These are phyloP conservation scores for Spisula subtruncata DNA, from an alignment of 2,888 invertebrate species.

Conservation along the genomic window DNA sequence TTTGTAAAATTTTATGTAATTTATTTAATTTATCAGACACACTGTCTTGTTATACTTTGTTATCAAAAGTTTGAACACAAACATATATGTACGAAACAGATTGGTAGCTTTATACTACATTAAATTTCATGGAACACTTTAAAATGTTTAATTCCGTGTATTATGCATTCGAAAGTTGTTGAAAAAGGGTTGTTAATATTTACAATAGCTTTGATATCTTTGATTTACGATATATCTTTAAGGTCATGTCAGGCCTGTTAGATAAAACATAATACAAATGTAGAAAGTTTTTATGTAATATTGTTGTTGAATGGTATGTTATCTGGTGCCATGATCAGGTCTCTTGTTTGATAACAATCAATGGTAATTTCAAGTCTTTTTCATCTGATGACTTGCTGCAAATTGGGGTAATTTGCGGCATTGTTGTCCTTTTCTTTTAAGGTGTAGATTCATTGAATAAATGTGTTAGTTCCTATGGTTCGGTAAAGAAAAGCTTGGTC, in stretches of 20 bases:
- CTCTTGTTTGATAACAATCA: conserved; percentile 11
- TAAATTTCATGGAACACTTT: not conserved
- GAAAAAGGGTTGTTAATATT: conserved; percentile 18
- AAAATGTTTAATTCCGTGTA: conserved; percentile 14
- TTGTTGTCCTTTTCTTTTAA: conserved; percentile 11
- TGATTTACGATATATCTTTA: not conserved
- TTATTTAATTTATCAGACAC: conserved; percentile 20
- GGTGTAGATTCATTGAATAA: not conserved
- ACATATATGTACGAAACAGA: not conserved
- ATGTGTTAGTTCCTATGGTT: not conserved
- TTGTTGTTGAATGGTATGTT: not conserved
- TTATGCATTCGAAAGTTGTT: not conserved
- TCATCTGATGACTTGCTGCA: not conserved
- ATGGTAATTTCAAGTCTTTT: conserved; percentile 1
- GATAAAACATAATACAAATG: not conserved
- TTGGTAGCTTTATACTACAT: not conserved
- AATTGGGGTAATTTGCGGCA: conserved; percentile 12
- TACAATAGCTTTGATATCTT: conserved; percentile 4
- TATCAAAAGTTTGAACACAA: not conserved
- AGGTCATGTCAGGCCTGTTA: conserved; percentile 21
- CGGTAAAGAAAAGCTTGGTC: not conserved
- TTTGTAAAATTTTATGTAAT: not conserved
- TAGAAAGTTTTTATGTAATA: conserved; percentile 23
- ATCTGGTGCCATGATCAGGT: not conserved
- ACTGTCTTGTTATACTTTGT: not conserved